Conservation (phyloP, 2,888 invertebrate species). For the Trissoscelio sp. region DNA sequence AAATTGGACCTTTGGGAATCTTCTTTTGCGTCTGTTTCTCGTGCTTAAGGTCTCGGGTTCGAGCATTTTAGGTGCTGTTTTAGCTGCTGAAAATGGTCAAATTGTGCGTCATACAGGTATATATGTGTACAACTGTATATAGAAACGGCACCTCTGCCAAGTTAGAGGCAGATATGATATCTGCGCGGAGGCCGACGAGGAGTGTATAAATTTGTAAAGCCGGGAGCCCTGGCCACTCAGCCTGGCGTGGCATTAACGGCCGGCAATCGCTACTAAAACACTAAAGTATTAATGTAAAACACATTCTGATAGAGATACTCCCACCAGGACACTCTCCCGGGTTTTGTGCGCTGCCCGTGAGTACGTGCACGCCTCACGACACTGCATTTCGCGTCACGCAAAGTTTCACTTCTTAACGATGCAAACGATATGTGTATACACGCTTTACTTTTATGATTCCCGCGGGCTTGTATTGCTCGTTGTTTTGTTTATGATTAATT, state of each 20-base stretch:
- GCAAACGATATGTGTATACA: slow-evolving; percentile 59
- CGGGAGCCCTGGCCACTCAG: slow-evolving; percentile 80
- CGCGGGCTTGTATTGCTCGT: slow-evolving; percentile 33
- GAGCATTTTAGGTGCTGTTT: background rate
- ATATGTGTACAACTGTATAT: slow-evolving; percentile 28
- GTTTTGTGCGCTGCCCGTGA: slow-evolving; percentile 63
- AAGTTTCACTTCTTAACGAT: slow-evolving; percentile 66
- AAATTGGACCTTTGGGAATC: slow-evolving; percentile 35
- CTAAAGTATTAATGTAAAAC: slow-evolving; percentile 83
- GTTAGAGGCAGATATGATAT: slow-evolving; percentile 78
- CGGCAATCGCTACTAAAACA: slow-evolving; percentile 82
- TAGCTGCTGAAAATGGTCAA: background rate
- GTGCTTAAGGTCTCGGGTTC: background rate
- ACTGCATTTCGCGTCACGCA: slow-evolving; percentile 63
- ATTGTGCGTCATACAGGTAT: slow-evolving; percentile 53
- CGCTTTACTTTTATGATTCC: slow-evolving; percentile 57
- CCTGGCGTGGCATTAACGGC: slow-evolving; percentile 81
- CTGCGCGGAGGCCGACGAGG: slow-evolving; percentile 75
- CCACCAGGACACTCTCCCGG: slow-evolving; percentile 64
- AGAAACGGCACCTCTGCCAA: slow-evolving; percentile 48
- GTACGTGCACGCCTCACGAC: slow-evolving; percentile 62
- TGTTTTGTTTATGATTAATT: slow-evolving; percentile 59
- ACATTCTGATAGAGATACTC: slow-evolving; percentile 83
- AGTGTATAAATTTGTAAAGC: slow-evolving; percentile 82
- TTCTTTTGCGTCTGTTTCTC: background rate